Evolutionary conservation across 2,113 vertebrate species (phyloP), one percentile per base, ranked within the genome.

Genomic region (Lagopus muta): DNA sequence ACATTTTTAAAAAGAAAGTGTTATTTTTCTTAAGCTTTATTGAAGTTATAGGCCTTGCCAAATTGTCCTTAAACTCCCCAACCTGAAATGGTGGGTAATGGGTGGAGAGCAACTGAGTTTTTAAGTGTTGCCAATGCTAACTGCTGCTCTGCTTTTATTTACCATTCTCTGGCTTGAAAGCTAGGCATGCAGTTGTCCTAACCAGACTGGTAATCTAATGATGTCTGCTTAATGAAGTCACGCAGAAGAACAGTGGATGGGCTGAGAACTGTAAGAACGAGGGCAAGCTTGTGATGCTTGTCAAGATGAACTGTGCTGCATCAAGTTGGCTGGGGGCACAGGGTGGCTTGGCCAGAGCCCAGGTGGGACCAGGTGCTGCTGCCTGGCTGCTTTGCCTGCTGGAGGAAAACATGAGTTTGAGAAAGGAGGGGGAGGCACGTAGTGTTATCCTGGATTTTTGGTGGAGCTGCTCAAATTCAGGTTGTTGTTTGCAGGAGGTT

Each of bases 121-220:
- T 55, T 47, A 57, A 61, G 78, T 14, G 11, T 27, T 85, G 65
- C 38, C 72, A 57, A 5, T 22, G 61, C 54, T 69, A 78, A 74
- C 34, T 47, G 45, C 6, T 27, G 38, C 72, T 62, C 79, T 47
- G 24, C 60, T 76, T 88, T 52, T 72, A 47, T 88, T 86, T 86
- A 65, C 55, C 42, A 21, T 36, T 67, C 58, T 30, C 36, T 71
- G 72, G 12, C 42, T 75, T 65, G n/a, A 83, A 74, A 90, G 22
- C n/a, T 12, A 40, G 50, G 27, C 20, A 58, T 48, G 34, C n/a
- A 80, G 28, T 65, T 75, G 47, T 88, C 82, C 96, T 93, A 72
- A 93, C 88, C 93, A 92, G 62, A 28, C 50, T 58, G 60, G 65
- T 91, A 90, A 91, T 97, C 81, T 91, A 91, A 86, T 77, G 74